A percentile compares a stretch with the other conserved stretches of the same genome.
These are phyloP conservation scores for Drosophila funebris DNA, from an alignment of 1,140 invertebrate species.

Conservation along the genomic window DNA sequence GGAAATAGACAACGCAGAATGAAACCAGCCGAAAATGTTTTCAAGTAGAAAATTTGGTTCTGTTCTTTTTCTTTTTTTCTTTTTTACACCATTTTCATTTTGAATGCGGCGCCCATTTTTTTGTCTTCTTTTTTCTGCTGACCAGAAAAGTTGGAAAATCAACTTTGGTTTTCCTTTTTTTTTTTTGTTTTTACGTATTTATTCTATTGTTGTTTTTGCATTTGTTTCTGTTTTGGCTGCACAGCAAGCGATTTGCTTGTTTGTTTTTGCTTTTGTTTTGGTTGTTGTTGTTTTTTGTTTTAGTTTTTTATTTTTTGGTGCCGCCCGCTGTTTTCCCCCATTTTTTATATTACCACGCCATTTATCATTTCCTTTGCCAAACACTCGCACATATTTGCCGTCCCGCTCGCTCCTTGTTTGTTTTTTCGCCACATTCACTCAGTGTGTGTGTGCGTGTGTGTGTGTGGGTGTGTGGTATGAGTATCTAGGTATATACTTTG, in stretches of 20 bases:
- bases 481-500: slow-evolving; percentile 57
- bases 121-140: slow-evolving; percentile 37
- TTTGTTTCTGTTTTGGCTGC: slow-evolving; percentile 37
- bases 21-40: slow-evolving; percentile 63
- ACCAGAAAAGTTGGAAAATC: slow-evolving; percentile 67
- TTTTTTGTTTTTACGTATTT: slow-evolving; percentile 35
- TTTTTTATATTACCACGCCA: slow-evolving; percentile 82
- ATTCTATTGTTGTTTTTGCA: slow-evolving; percentile 36
- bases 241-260: slow-evolving; percentile 44
- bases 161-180: slow-evolving; percentile 52
- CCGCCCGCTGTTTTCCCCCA: slow-evolving; percentile 75
- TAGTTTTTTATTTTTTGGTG: slow-evolving; percentile 55
- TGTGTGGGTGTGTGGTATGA: slow-evolving; percentile 10
- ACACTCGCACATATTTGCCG: slow-evolving; percentile 50
- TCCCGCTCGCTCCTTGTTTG: slow-evolving; percentile 30
- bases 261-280: slow-evolving; percentile 47
- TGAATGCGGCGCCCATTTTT: slow-evolving; percentile 77
- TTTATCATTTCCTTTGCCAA: slow-evolving; percentile 79
- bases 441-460: slow-evolving; percentile 6
- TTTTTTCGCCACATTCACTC: slow-evolving; percentile 9
- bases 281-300: slow-evolving; percentile 38
- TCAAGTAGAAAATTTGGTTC: slow-evolving; percentile 64
- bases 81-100: slow-evolving; percentile 58
- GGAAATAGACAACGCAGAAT: slow-evolving; percentile 25
- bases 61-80: slow-evolving; percentile 32